Evolutionary conservation across 92 coral and sea anemone genomes (phyloP).

Genomic region (Nematostella vectensis): DNA sequence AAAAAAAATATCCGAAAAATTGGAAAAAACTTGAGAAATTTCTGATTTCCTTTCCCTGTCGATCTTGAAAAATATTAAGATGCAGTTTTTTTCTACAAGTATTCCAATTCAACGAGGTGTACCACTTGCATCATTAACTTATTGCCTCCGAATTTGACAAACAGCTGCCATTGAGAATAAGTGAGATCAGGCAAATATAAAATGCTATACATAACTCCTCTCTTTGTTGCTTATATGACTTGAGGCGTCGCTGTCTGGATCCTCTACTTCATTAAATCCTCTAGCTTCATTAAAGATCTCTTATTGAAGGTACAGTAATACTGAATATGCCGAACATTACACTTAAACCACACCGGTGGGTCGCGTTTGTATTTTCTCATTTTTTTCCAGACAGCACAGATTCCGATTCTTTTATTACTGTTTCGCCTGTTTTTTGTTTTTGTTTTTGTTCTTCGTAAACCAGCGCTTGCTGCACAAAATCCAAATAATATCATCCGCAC

Average conservation of each 20-base stretch:
- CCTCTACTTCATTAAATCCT: not conserved
- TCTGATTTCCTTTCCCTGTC: too few species aligned
- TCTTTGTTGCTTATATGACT: slow-evolving; percentile 47
- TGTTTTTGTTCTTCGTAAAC: slow-evolving; percentile 36
- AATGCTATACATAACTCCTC: slow-evolving; percentile 35
- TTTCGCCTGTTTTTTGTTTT: slow-evolving; percentile 18
- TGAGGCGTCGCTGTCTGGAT: slow-evolving; percentile 15
- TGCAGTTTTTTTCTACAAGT: slow-evolving; percentile 26
- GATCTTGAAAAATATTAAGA: too few species aligned
- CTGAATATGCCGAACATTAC: slow-evolving; percentile 37
- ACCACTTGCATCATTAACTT: slow-evolving; percentile 38
- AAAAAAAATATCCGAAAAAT: too few species aligned
- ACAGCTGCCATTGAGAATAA: slow-evolving; percentile 30
- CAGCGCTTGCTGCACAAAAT: slow-evolving; percentile 43
- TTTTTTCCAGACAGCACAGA: slow-evolving; percentile 1
- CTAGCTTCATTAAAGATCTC: not conserved
- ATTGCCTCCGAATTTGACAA: slow-evolving; percentile 39
- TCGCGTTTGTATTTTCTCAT: slow-evolving; percentile 14
- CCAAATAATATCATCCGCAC: slow-evolving; percentile 29
- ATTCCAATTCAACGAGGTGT: slow-evolving; percentile 36
- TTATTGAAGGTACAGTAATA: not conserved
- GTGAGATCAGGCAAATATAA: slow-evolving; percentile 43
- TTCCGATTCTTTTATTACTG: not conserved
- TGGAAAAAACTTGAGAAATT: too few species aligned
- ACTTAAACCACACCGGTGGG: slow-evolving; percentile 24